Evolutionary conservation across 2,797 vertebrate genomes (phyloP).

Genomic region (Micromesistius poutassou): DNA sequence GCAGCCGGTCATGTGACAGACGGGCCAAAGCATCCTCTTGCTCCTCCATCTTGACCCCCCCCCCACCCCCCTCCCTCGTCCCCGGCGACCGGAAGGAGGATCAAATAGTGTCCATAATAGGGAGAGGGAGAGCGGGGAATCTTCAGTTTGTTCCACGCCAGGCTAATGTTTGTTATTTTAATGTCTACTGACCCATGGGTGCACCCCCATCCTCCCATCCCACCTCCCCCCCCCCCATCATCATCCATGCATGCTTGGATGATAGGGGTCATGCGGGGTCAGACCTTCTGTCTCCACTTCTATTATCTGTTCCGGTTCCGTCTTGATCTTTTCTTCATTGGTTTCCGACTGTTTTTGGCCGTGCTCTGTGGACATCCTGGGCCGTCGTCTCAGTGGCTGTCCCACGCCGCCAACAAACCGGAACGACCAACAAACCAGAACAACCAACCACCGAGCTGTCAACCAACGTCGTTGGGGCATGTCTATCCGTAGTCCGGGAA

Average conservation of each 20-base stretch:
- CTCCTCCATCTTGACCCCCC: constrained; percentile 17
- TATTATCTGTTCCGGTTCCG: constrained; percentile 31
- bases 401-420: not conserved
- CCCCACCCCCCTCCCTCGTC: constrained; percentile 33
- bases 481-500: too few species aligned
- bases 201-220: too few species aligned
- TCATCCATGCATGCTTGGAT: constrained; percentile 21
- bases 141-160: constrained; percentile 52
- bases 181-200: constrained; percentile 13
- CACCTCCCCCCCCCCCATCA: not conserved
- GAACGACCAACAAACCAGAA: not conserved
- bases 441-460: not conserved
- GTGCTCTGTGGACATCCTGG: too few species aligned
- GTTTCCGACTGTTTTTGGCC: not conserved
- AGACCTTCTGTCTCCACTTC: constrained; percentile 35
- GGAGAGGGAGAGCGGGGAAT: constrained; percentile 21
- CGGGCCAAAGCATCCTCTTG: not conserved
- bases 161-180: constrained; percentile 24
- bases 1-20: not conserved
- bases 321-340: constrained; percentile 18
- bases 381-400: too few species aligned
- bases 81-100: constrained; percentile 31
- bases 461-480: too few species aligned
- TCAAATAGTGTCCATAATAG: constrained; percentile 40
- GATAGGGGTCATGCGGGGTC: constrained; percentile 38